Conservation (phyloP, 2,888 invertebrate species). For the Ectemnius continuus region DNA sequence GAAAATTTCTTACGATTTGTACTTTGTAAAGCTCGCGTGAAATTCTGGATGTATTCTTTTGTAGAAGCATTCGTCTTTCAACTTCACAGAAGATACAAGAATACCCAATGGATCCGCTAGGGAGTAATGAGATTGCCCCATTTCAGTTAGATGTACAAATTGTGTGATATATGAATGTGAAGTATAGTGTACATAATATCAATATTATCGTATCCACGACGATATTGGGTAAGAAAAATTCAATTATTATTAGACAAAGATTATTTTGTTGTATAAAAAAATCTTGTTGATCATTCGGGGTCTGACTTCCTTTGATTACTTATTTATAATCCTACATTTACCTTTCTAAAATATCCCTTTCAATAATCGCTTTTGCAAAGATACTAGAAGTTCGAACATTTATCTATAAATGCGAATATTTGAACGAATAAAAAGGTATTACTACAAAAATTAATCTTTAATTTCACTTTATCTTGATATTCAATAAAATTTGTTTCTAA, state of each 20-base stretch:
- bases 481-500: slow-evolving; percentile 62
- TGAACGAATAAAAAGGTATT: slow-evolving; percentile 58
- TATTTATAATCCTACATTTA: slow-evolving; percentile 64
- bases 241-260: slow-evolving; percentile 60
- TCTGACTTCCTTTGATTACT: slow-evolving; percentile 69
- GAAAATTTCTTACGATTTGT: slow-evolving; percentile 71
- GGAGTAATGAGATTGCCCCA: slow-evolving; percentile 35
- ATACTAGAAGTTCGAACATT: slow-evolving; percentile 57
- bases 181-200: slow-evolving; percentile 68
- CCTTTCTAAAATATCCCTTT: slow-evolving; percentile 61
- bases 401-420: slow-evolving; percentile 57
- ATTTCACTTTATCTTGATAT: slow-evolving; percentile 61
- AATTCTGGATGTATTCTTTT: slow-evolving; percentile 47
- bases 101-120: slow-evolving; percentile 11
- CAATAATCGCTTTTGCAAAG: slow-evolving; percentile 46
- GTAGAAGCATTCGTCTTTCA: slow-evolving; percentile 34
- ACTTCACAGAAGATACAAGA: slow-evolving; percentile 38
- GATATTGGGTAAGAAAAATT: slow-evolving; percentile 52
- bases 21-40: slow-evolving; percentile 60
- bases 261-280: slow-evolving; percentile 74
- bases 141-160: slow-evolving; percentile 72
- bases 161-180: slow-evolving; percentile 73
- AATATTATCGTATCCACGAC: slow-evolving; percentile 55
- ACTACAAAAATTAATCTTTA: slow-evolving; percentile 57
- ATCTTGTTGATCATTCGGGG: slow-evolving; percentile 68